Evolutionary conservation across 1,140 invertebrate species (phyloP), one percentile per base, ranked within the genome.

Genomic region (Homalodisca vitripennis): DNA sequence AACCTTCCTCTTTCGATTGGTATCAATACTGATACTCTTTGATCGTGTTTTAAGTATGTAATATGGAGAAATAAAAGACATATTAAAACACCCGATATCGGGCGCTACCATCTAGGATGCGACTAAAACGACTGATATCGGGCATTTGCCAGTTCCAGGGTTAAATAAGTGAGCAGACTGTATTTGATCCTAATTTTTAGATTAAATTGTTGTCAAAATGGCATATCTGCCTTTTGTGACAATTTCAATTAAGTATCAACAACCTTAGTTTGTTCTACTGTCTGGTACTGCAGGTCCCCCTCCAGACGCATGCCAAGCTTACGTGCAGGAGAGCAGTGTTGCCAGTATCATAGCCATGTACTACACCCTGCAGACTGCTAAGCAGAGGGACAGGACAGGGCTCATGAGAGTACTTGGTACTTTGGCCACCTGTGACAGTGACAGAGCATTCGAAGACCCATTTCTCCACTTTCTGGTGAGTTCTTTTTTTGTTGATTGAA

Each of bases 281-380:
- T 64, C 2, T 66, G 71, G 24, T 68, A 34, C 70, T 71, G 32
- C 69, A 82, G 92, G 95, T 14, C 93, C 94, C 22, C 90, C 94
- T 0, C 94, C 95, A 6, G 95, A 97, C 82, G 92, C 93, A 2
- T 95, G 94, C 74, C 92, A 94, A 79, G 92, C 92, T 1, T 97
- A 94, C 77, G 89, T 95, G 69, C 88, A 92, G 75, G 90, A 96
- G 75, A 95, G 92, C 76, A 88, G 90, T 2, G 92, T 98, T 2
- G 94, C 95, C 32, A 93, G 93, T 75, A 91, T 97, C 27, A 79
- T 98, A 63, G 92, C 95, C 1, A 96, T 98, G 92, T 98, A 98
- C 80, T 98, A 98, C 77, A 93, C 94, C 0, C 81, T 98, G 14
- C 93, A 97, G 78, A 88, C 89, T 41, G 90, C 91, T 1, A 88